Conservation (phyloP, 2,113 vertebrate species). For the Pseudopodoces humilis region DNA sequence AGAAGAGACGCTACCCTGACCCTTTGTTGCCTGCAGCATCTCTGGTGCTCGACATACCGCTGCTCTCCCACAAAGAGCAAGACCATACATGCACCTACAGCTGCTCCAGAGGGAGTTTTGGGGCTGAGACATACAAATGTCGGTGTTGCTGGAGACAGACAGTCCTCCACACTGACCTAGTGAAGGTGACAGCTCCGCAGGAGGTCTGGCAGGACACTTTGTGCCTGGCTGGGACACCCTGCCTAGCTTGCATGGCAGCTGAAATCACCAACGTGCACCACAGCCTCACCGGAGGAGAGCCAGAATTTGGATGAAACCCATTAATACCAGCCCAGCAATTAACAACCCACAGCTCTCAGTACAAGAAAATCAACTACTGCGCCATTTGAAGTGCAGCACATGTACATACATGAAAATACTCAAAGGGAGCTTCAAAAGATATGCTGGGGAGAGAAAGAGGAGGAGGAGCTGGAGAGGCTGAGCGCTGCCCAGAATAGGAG, state of each 20-base stretch:
- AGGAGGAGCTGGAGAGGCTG: conserved; percentile 30
- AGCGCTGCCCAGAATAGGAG: conserved; percentile 32
- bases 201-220: neutral
- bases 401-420: conserved; percentile 62
- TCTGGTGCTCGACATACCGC: neutral
- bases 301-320: conserved; percentile 6
- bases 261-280: accelerated
- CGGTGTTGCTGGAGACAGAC: neutral
- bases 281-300: neutral
- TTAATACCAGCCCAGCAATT: conserved; percentile 41
- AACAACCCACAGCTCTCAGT: conserved; percentile 24
- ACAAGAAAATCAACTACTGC: conserved; percentile 43
- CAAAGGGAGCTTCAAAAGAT: conserved; percentile 54
- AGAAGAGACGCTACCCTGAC: neutral
- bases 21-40: neutral
- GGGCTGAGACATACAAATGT: neutral
- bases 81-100: neutral
- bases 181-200: accelerated
- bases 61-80: neutral
- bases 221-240: neutral
- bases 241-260: accelerated
- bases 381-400: conserved; percentile 25
- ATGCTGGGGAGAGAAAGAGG: neutral
- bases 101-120: neutral
- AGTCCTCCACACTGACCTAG: neutral